phyloP scores from a whole-genome alignment of 2,113 vertebrate species.

The Bubo bubo region DNA sequence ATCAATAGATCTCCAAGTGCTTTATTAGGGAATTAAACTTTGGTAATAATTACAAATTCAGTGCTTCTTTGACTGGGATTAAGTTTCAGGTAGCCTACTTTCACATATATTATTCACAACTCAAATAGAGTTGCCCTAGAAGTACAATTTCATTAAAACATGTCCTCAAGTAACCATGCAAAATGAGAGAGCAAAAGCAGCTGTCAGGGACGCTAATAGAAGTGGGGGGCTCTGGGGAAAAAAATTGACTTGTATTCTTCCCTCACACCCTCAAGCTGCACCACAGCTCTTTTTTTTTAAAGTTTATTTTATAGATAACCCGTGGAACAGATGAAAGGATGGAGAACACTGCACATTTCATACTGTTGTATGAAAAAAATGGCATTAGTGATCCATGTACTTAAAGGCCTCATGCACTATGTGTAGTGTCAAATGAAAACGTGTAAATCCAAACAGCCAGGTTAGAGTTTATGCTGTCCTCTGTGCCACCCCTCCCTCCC shows the following conservation, averaged over 20 bases:
- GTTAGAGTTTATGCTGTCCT: neutral
- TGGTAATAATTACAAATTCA: neutral
- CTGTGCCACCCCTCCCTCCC: neutral
- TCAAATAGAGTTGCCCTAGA: constrained; percentile 19
- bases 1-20: neutral
- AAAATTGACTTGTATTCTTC: neutral
- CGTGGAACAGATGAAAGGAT: neutral
- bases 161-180: constrained; percentile 18
- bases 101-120: constrained; percentile 18
- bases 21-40: constrained; percentile 7
- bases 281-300: neutral
- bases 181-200: neutral
- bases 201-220: neutral
- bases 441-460: neutral
- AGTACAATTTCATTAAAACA: constrained; percentile 41
- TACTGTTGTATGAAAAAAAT: neutral
- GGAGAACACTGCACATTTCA: neutral
- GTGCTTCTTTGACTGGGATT: neutral
- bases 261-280: neutral
- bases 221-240: neutral
- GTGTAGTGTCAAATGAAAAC: neutral
- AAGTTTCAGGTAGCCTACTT: constrained; percentile 24
- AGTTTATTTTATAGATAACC: constrained; percentile 7
- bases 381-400: neutral
- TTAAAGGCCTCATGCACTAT: neutral